A percentile compares a stretch with the other conserved stretches of the same genome.
Evolutionary conservation across 2,797 vertebrate genomes (phyloP).

Genomic region (Xiphorhynchus erythropygius): DNA sequence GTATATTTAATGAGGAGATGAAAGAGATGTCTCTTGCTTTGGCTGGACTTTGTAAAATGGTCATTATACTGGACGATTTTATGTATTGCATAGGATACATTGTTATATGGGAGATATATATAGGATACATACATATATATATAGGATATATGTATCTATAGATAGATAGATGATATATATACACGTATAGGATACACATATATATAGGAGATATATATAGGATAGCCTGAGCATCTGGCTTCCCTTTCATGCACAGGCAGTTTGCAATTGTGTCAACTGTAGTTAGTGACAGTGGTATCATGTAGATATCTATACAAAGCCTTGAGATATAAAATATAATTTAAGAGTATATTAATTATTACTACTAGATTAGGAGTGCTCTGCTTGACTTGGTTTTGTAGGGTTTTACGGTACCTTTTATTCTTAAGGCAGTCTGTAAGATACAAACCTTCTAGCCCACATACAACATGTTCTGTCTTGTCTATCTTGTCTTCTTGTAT

Average conservation of each 20-base stretch:
- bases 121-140: no score
- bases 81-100: not conserved
- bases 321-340: not conserved
- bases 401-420: not conserved
- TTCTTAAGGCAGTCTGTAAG: conserved; percentile 20
- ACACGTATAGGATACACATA: no score
- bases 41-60: not conserved
- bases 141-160: no score
- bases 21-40: not conserved
- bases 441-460: not conserved
- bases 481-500: not conserved
- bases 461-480: not conserved
- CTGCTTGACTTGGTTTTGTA: not conserved
- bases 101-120: not conserved
- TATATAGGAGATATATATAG: no score
- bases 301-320: not conserved
- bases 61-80: not conserved
- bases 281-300: not conserved
- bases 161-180: no score
- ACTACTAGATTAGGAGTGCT: not conserved
- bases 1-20: not conserved
- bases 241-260: not conserved
- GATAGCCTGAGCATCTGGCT: not conserved
- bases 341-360: not conserved
- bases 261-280: not conserved